Evolutionary conservation across 2,113 vertebrate species (phyloP).

Genomic region (Diphyllodes magnificus): DNA sequence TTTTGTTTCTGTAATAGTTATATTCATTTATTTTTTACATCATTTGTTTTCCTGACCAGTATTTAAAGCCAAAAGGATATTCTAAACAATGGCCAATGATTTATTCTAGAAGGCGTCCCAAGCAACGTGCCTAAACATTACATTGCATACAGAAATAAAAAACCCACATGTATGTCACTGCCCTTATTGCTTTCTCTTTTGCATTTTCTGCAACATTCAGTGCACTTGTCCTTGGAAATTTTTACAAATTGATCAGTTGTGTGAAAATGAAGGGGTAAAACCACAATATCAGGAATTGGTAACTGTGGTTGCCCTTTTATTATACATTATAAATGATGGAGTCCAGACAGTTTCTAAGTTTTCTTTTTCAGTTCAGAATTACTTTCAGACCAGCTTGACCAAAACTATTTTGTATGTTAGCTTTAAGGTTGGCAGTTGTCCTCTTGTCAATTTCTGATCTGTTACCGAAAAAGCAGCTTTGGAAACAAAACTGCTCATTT

Average conservation of each 20-base stretch:
- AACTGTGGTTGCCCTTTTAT: not conserved
- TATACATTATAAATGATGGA: not conserved
- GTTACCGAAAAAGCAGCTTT: not conserved
- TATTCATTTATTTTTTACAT: conserved; percentile 76
- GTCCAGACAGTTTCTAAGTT: not conserved
- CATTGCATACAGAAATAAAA: conserved; percentile 78
- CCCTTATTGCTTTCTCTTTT: conserved; percentile 36
- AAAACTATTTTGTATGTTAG: not conserved
- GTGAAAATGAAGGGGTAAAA: not conserved
- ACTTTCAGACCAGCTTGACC: not conserved
- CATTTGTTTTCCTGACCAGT: conserved; percentile 77
- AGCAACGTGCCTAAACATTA: conserved; percentile 79
- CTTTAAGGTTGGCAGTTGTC: not conserved
- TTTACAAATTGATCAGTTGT: not conserved
- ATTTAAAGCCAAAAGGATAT: conserved; percentile 80
- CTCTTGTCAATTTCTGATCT: not conserved
- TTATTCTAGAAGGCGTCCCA: conserved; percentile 75
- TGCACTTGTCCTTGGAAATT: not conserved
- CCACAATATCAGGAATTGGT: not conserved
- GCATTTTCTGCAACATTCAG: not conserved
- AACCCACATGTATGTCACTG: conserved; percentile 41
- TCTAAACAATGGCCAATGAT: conserved; percentile 73
- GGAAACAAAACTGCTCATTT: not conserved
- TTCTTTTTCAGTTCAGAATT: not conserved
- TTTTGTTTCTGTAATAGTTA: conserved; percentile 76